Conservation (phyloP, 2,113 vertebrate genomes). For the Panthera leo region DNA sequence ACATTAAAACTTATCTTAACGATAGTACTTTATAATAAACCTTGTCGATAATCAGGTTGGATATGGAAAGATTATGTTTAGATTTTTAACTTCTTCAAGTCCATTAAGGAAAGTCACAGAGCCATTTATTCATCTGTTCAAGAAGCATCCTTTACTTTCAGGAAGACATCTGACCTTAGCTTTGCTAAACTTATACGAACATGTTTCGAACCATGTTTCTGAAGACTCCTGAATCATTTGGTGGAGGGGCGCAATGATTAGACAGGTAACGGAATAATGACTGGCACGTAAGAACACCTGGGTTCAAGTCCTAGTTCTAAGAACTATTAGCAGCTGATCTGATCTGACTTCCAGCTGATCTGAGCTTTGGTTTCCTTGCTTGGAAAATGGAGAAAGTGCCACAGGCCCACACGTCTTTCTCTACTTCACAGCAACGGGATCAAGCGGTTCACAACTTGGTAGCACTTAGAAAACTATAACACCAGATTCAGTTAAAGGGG, state of each 20-base stretch:
- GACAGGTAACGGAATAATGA: background rate
- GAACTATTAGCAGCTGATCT: background rate
- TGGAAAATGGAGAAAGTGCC: background rate
- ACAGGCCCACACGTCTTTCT: background rate
- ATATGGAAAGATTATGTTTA: background rate
- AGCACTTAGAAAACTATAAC: background rate
- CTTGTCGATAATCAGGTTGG: background rate
- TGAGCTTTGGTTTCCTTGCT: background rate
- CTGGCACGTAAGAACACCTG: background rate
- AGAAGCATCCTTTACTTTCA: background rate
- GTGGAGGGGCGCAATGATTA: background rate
- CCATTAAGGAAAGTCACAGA: background rate
- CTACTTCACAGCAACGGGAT: background rate
- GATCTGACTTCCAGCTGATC: background rate
- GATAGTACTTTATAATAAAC: slow-evolving; percentile 9
- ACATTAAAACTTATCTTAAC: background rate
- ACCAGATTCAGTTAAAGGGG: background rate
- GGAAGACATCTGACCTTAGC: background rate
- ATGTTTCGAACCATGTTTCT: background rate
- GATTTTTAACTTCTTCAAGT: slow-evolving; percentile 14
- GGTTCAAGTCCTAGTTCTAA: background rate
- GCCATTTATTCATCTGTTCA: background rate
- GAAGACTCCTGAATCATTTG: background rate
- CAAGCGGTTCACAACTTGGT: background rate
- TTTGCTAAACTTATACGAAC: background rate